A percentile compares a stretch with the other conserved stretches of the same genome.
Conservation (phyloP, 2,797 vertebrate genomes). For the Peromyscus aztecus region DNA sequence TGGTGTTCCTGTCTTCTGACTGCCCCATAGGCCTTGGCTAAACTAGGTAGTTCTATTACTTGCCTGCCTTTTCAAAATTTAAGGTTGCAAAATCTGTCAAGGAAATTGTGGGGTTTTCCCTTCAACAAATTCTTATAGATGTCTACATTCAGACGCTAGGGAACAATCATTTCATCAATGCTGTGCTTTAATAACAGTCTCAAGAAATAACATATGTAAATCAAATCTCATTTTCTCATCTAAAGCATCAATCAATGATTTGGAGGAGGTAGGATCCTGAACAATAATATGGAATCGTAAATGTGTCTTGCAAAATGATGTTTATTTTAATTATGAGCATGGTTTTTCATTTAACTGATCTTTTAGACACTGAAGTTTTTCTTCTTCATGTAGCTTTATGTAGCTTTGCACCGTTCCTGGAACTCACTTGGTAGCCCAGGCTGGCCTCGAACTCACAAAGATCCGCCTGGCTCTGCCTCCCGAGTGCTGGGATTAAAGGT, state of each 20-base stretch:
- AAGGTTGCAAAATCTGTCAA: constrained; percentile 52
- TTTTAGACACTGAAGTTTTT: neutral
- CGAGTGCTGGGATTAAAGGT: too few relatives aligned
- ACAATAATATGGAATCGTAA: constrained; percentile 21
- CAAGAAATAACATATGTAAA: constrained; percentile 67
- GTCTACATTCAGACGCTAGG: constrained; percentile 55
- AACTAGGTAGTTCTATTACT: neutral
- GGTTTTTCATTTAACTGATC: constrained; percentile 1
- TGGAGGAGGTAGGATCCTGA: neutral
- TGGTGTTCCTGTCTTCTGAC: neutral
- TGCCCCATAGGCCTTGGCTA: neutral
- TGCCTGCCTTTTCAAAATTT: constrained; percentile 1
- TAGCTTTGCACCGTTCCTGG: too few relatives aligned
- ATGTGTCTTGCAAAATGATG: neutral
- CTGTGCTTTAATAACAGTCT: constrained; percentile 56
- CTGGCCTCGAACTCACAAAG: too few relatives aligned
- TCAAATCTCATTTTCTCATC: constrained; percentile 74
- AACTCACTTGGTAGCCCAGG: too few relatives aligned
- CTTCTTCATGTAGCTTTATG: too few relatives aligned
- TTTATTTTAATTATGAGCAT: constrained; percentile 53
- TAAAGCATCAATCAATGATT: constrained; percentile 68
- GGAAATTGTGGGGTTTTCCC: constrained; percentile 8
- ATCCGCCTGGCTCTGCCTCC: too few relatives aligned
- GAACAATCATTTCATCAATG: constrained; percentile 71
- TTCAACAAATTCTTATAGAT: constrained; percentile 30